Conservation (phyloP, 2,888 invertebrate genomes). For the Eledone cirrhosa region DNA sequence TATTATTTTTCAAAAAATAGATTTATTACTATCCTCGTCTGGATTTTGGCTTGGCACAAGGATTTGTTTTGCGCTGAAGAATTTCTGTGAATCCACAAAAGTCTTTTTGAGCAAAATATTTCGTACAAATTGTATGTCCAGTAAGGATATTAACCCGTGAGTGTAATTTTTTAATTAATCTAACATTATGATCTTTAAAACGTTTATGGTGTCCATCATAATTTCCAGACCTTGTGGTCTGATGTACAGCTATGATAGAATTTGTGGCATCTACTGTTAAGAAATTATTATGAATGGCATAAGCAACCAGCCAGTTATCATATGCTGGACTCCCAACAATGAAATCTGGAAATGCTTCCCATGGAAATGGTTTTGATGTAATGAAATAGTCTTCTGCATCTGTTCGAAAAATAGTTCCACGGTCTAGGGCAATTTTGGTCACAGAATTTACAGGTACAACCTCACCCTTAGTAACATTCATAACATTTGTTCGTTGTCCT, state of each 20-base stretch:
- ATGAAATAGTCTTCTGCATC: constrained; percentile 58
- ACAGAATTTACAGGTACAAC: constrained; percentile 39
- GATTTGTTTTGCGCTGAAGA: constrained; percentile 22
- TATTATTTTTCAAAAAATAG: no score
- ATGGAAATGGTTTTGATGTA: constrained; percentile 51
- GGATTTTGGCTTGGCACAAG: constrained; percentile 8
- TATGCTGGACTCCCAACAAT: constrained; percentile 57
- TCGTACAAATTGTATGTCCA: constrained; percentile 41
- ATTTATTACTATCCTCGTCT: background rate
- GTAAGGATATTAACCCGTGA: constrained; percentile 44
- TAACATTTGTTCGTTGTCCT: constrained; percentile 47
- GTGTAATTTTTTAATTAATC: constrained; percentile 42
- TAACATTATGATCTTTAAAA: constrained; percentile 49
- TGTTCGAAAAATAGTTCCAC: constrained; percentile 49
- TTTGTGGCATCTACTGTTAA: constrained; percentile 50
- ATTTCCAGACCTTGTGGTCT: constrained; percentile 53
- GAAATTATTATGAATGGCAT: constrained; percentile 43
- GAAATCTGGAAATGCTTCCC: constrained; percentile 54
- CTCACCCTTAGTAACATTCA: constrained; percentile 44
- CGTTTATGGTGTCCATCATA: constrained; percentile 47
- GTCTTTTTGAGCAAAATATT: constrained; percentile 31
- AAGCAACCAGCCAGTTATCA: constrained; percentile 58
- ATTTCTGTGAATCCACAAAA: constrained; percentile 33
- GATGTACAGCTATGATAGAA: constrained; percentile 54
- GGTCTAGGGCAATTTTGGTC: constrained; percentile 36